Percentiles rank a stretch among this genome's conserved stretches.
Evolutionary conservation across 2,797 vertebrate genomes (phyloP).

Genomic region (Sebastes itinus): DNA sequence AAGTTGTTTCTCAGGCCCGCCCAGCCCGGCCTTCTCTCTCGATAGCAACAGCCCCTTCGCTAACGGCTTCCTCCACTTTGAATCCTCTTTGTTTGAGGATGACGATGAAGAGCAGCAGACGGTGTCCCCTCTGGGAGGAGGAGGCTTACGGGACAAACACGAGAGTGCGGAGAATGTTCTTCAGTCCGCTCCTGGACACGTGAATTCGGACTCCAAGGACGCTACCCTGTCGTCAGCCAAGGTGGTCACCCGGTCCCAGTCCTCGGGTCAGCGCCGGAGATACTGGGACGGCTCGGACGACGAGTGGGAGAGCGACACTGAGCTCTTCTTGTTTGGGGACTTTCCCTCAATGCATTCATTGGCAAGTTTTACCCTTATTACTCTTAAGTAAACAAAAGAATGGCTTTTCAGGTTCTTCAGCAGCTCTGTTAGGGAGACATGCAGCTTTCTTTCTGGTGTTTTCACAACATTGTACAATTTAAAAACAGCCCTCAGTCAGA

Average conservation of each 20-base stretch:
- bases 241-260: slow-evolving; percentile 78
- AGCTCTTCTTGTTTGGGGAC: slow-evolving; percentile 67
- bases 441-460: not conserved
- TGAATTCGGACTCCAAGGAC: slow-evolving; percentile 31
- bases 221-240: slow-evolving; percentile 33
- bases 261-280: slow-evolving; percentile 71
- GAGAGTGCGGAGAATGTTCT: not conserved
- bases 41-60: slow-evolving; percentile 82
- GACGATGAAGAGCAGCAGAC: slow-evolving; percentile 53
- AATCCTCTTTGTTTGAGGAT: slow-evolving; percentile 84
- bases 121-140: not conserved
- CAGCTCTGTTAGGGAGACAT: not conserved
- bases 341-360: slow-evolving; percentile 48
- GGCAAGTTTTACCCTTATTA: slow-evolving; percentile 70
- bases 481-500: not conserved
- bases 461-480: not conserved
- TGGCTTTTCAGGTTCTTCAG: not conserved
- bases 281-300: slow-evolving; percentile 74
- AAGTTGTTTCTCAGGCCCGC: slow-evolving; percentile 70
- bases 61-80: slow-evolving; percentile 84
- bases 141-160: slow-evolving; percentile 15
- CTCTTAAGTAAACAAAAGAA: not conserved
- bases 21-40: slow-evolving; percentile 82
- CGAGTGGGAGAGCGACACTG: slow-evolving; percentile 74
- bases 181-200: slow-evolving; percentile 13